Conservation (phyloP, 2,888 invertebrate species). For the Podotricha telesiphe region DNA sequence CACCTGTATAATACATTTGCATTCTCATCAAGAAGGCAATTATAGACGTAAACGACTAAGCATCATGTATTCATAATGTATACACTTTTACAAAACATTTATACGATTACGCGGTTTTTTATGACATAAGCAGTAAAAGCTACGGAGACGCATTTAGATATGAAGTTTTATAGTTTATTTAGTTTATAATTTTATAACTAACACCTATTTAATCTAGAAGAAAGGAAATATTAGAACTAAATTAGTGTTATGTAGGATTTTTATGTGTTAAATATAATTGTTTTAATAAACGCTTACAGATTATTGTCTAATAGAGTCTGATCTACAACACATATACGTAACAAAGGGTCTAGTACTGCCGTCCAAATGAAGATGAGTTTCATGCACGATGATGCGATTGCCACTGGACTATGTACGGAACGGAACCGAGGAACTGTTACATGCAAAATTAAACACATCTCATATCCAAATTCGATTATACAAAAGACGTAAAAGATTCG, state of each 20-base stretch:
- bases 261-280: background rate
- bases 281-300: conserved; percentile 6
- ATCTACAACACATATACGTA: conserved; percentile 32
- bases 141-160: conserved; percentile 11
- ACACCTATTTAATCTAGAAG: conserved; percentile 22
- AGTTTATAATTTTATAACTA: background rate
- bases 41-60: conserved; percentile 25
- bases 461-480: conserved; percentile 45
- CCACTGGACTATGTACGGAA: conserved; percentile 57
- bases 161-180: background rate
- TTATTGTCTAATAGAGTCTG: conserved; percentile 12
- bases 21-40: background rate
- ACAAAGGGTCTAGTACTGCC: conserved; percentile 49
- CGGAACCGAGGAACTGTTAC: conserved; percentile 45
- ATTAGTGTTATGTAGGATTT: conserved; percentile 1
- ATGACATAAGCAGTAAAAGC: conserved; percentile 19
- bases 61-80: conserved; percentile 12
- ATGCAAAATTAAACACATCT: conserved; percentile 52
- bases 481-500: conserved; percentile 48
- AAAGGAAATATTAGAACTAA: conserved; percentile 3
- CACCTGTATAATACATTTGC: conserved; percentile 56
- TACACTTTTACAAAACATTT: conserved; percentile 13
- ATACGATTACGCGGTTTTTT: conserved; percentile 5
- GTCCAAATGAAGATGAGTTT: conserved; percentile 57
- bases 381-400: conserved; percentile 69